Base-by-base conservation (phyloP, 1,140 invertebrate genomes). In the Onthophagus taurus region DNA sequence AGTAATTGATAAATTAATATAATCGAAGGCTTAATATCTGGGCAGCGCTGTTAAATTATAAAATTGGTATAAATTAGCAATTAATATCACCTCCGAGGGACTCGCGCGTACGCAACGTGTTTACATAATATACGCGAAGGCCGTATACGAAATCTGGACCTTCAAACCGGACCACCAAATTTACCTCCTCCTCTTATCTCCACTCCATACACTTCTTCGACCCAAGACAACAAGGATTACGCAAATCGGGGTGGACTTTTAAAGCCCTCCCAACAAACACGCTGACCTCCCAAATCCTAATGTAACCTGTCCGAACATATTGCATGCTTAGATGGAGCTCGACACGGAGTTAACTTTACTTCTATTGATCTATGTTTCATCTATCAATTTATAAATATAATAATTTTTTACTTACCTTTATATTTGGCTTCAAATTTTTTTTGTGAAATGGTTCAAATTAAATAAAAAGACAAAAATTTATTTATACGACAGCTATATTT, bases 401-500 rank as follows among this genome's bases (percentile, higher is more conserved):
- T n/a, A n/a, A n/a, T n/a, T n/a, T 14, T 13, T 34, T 14, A 34
- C 33, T 34, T 34, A 34, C 33, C 33, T 34, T 34, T 13, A 4
- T 34, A 5, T 17, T 34, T 34, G n/a, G 7, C n/a, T 7, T 34
- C 3, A 4, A 13, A 6, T 34, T 34, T 13, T 34, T 14, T 3
- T 34, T 1, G 33, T n/a, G n/a, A n/a, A n/a, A n/a, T 11, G 31
- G 12, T 33, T 33, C 9, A 12, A 17, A 17, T 33, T 4, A 19
- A 36, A 36, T 14, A 19, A 36, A 36, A 36, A 33, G n/a, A 9
- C 34, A 36, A 36, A 48, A 45, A 37, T 20, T 42, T 23, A 31
- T 33, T 46, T 54, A 39, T 20, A 59, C 54, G 55, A 59, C 57
- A 63, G 60, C 59, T 63, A 62, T 59, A 60, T 49, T 60, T 60